Evolutionary conservation across 2,797 vertebrate genomes (phyloP), one percentile per base, ranked within the genome.

Genomic region (Sebastes trivittatus): DNA sequence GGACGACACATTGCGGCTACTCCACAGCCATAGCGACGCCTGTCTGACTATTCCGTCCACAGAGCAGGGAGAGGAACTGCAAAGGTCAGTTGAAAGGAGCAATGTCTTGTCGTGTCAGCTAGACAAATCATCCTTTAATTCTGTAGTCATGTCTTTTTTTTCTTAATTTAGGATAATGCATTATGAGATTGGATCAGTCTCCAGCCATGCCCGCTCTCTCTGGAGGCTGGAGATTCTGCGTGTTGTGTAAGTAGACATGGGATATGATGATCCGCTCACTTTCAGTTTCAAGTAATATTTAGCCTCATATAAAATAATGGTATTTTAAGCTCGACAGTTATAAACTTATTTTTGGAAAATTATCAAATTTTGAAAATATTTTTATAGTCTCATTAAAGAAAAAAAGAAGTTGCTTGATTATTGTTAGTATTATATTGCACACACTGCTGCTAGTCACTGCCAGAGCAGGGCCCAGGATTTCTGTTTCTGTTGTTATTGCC

Each of bases 201-300:
- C 96, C 10, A 95, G 95, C 77, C 96, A 97, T 1, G 98, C 98
- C 30, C 96, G 97, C 64, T 99, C 98, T 71, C 97, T 99, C 60
- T 99, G 98, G 98, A 96, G 97, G 82, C 91, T 99, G 4, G 98
- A 99, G 93, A 97, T 97, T 22, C 94, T 98, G 25, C 94, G 95
- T 90, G 97, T 99, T 84, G 97, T 95, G 98, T 99, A 96, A 97
- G 97, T 97, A 58, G 16, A 74, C 4, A 30, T 4, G 16, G 20
- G 6, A 64, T 54, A n/a, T 67, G 22, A 75, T 52, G 6, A 52
- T 68, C 18, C 1, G 1, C 67, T 79, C 25, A 8, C 7, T 54
- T 32, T n/a, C 13, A 32, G 14, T 68, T 72, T 63, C 8, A 82
- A 58, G 23, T 11, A 11, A 38, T 32, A 23, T 69, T 59, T 72